Base-by-base conservation (phyloP, 1,140 invertebrate genomes). In the Drosophila leontia region DNA sequence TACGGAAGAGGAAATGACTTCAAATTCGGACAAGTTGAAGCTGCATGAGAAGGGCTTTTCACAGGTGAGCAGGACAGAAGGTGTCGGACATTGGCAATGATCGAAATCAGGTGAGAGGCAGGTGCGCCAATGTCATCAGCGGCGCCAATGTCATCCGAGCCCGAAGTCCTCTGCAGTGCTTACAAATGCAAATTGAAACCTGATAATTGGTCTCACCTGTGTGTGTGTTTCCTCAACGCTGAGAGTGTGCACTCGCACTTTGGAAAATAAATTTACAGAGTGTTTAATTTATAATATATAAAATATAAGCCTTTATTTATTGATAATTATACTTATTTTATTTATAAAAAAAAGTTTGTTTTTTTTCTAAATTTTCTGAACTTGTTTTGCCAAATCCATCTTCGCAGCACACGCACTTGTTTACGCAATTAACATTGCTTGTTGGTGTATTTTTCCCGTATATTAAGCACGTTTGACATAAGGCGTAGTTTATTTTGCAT, bases 111-210 rank as follows among this genome's bases (percentile, higher is more conserved):
- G 53, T 26, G 26, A 39, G 56, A 29, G 56, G 12, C 41, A 58
- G 53, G 34, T 41, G 47, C 32, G 69, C 69, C 48, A 55, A 42
- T 32, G 60, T 39, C 62, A 53, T 60, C 69, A 34, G 35, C 68
- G 35, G 48, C 26, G 48, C 45, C 58, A 44, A 41, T n/a, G n/a
- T n/a, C n/a, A n/a, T 41, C 47, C 47, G 26, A 58, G 42, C 62
- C 62, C 56, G 56, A 53, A 45, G 51, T 50, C 65, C 70, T 44
- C 75, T 61, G 80, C 80, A 82, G 75, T 83, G 76, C 81, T 83
- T 79, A 83, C 61, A 83, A 83, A 83, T 83, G 81, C 80, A 83
- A 83, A 83, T 83, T 83, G 76, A 83, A 83, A 79, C 81, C 82
- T 76, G 81, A 83, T 83, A 83, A 83, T 83, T 83, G 81, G 70